phyloP scores from a whole-genome alignment of 2,888 invertebrate genomes.

The Cyaniris semiargus region DNA sequence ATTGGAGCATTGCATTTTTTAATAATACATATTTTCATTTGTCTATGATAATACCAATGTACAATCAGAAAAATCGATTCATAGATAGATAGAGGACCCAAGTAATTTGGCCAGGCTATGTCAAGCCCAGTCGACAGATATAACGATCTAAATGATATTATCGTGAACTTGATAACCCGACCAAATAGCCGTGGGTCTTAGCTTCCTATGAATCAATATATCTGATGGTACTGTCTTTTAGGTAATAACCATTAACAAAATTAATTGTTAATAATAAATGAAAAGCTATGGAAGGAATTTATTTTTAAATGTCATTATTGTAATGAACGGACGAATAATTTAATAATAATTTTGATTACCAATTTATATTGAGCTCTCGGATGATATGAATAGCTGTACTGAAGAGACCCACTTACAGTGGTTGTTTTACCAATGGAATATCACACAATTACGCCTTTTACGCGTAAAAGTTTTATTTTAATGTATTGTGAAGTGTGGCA shows the following conservation, averaged over 20 bases:
- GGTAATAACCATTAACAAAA: neutral
- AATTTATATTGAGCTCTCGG: neutral
- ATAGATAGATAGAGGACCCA: too few species aligned
- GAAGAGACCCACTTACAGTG: neutral
- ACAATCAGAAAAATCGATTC: too few species aligned
- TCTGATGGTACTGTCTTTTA: too few species aligned
- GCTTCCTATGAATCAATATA: too few species aligned
- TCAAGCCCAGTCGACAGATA: too few species aligned
- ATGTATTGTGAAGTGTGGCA: neutral
- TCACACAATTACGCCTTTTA: slow-evolving; percentile 2
- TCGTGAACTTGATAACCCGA: neutral
- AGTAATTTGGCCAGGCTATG: too few species aligned
- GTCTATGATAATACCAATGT: too few species aligned
- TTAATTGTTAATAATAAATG: neutral
- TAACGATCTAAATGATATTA: too few species aligned
- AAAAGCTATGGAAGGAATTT: neutral
- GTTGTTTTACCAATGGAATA: neutral
- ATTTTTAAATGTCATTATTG: slow-evolving; percentile 12
- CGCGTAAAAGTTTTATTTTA: neutral
- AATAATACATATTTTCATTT: too few species aligned
- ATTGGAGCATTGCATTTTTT: too few species aligned
- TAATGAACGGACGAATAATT: slow-evolving; percentile 9
- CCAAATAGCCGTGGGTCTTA: neutral
- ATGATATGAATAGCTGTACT: neutral
- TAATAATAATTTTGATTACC: slow-evolving; percentile 3